Evolutionary conservation across 2,888 invertebrate genomes (phyloP), one percentile per base, ranked within the genome.

Genomic region (Heteromurus nitidus): DNA sequence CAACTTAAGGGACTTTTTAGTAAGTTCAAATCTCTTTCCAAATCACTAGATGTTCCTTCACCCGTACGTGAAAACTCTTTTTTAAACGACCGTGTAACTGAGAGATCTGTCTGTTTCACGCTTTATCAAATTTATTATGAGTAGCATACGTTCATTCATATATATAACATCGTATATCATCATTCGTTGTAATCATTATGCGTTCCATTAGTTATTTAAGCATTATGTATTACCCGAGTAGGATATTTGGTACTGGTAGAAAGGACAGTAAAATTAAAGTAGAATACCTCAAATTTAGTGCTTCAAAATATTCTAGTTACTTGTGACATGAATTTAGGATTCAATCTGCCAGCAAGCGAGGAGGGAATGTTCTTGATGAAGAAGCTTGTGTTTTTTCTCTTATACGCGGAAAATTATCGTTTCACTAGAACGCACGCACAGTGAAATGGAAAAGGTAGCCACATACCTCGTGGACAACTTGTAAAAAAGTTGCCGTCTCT

Each of bases 101-200:
- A 80, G 68, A 74, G 80, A 80, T 80, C 80, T 80, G 80, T 69
- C 31, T 73, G 74, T 53, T 50, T 80, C 68, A 74, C 80, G 80
- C 80, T 80, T 80, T 80, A 74, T 53, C 31, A 9, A 58, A 30
- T 67, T 47, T 69, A n/a, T 69, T 30, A 53, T 69, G 31, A 58
- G n/a, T 42, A 18, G 11, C 58, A 42, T 16, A 58, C 22, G 24
- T 20, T 30, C 36, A 24, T 28, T 22, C 20, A 20, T 62, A 70
- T 36, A 18, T 73, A 64, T 31, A 13, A 26, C 60, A 18, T 36
- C 22, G 16, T 60, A n/a, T 60, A 60, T 30, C 31, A n/a, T 18
- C 67, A n/a, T 47, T 67, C 47, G 20, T 31, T 30, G 31, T 20
- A 3, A 9, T 50, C 30, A 13, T 69, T 42, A 72, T 55, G 72